Evolutionary conservation across 1,140 invertebrate species (phyloP), one percentile per base, ranked within the genome.

Genomic region (Acromyrmex charruanus): DNA sequence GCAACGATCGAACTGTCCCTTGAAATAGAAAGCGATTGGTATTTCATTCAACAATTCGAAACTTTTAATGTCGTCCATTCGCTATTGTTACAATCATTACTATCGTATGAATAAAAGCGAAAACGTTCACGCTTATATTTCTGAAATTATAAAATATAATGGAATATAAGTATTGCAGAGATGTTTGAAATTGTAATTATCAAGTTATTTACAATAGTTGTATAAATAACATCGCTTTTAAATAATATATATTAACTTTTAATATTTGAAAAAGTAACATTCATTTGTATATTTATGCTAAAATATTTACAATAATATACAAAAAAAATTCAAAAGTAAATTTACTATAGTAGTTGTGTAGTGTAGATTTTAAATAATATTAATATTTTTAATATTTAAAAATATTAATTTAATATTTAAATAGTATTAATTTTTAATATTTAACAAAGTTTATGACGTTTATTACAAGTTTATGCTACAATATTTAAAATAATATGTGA

Each of bases 21-120:
- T 35, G 35, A 10, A 59, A 61, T 49, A 59, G 53, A 82, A 72
- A 72, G 9, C 7, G 31, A 58, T 68, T 61, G 53, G 35, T 25
- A 69, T 74, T 82, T 82, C 68, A 72, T 16, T 82, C 16, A 35
- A 81, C 51, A 81, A 59, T 58, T 71, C 35, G 65, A 82, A 25
- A 69, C 21, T 72, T 72, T 82, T 72, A 18, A 82, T 82, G 71
- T 21, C 9, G 25, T 72, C 35, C 39, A 59, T 74, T 82, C 53
- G 39, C 18, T 59, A 14, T 59, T 2, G 35, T 9, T 25, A 6
- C 25, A 58, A n/a, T 68, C 63, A 31, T 31, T 16, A 16, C 21
- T 72, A 72, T 58, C 16, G 28, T 49, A 2, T 6, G 16, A 39
- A 71, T 71, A 21, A 68, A 68, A 68, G 3, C n/a, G 10, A 31